Evolutionary conservation across 2,113 vertebrate species (phyloP).

Genomic region (Ochotona princeps): DNA sequence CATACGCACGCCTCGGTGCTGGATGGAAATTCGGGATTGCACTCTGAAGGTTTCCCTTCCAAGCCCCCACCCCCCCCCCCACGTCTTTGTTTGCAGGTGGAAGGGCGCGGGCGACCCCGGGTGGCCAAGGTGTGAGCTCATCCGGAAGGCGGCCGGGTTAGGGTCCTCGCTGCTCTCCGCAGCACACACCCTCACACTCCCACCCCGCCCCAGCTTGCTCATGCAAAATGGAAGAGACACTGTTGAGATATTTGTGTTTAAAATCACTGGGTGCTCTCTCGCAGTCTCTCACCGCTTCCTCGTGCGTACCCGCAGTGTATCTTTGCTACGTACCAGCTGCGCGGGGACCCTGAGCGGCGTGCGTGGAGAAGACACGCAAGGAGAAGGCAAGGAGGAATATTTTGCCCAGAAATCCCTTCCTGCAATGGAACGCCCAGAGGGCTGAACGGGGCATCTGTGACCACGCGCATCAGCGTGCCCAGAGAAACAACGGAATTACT

Average conservation of each 20-base stretch:
- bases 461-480: background rate
- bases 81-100: slow-evolving; percentile 70
- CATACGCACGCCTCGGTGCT: slow-evolving; percentile 70
- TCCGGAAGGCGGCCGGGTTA: no score
- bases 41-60: slow-evolving; percentile 68
- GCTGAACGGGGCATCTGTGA: background rate
- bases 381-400: background rate
- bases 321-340: background rate
- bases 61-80: no score
- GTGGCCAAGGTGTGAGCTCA: background rate
- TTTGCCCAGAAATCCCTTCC: slow-evolving; percentile 14
- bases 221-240: background rate
- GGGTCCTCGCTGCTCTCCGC: no score
- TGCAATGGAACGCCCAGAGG: slow-evolving; percentile 1
- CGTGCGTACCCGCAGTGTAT: background rate
- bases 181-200: no score
- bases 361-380: background rate
- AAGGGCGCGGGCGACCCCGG: slow-evolving; percentile 65
- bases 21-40: slow-evolving; percentile 47
- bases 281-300: background rate
- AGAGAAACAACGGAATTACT: slow-evolving; percentile 1
- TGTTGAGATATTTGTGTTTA: slow-evolving; percentile 23
- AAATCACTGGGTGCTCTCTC: slow-evolving; percentile 48
- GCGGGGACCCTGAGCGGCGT: background rate
- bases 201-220: background rate